Base-by-base conservation (phyloP, 2,113 vertebrate species). In the Petrocephalus microphthalmus region DNA sequence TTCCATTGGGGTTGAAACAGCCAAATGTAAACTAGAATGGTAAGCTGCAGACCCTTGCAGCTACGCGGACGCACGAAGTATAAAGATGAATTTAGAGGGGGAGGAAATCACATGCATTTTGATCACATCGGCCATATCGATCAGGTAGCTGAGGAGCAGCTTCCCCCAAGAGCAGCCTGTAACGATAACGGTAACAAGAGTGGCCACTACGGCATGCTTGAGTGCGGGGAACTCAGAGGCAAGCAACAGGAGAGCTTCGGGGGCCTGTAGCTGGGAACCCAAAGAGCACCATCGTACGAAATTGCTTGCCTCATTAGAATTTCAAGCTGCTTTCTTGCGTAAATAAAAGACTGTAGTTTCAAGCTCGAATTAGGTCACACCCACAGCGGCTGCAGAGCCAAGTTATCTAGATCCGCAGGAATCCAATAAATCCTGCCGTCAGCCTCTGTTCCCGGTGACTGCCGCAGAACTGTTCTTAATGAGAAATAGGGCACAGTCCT, bases 401-500 rank as follows among this genome's bases (percentile, higher is more conserved):
- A 83, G 87, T 82, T 60, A 83, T 88, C 53, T 37, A 88, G 54
- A 88, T 83, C 54, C 60, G 20, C 22, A 60, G 78, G 56, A 88
- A 88, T 84, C 87, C 78, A 84, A 60, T 57, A 84, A 84, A 84
- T 60, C 78, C 60, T 88, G 78, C 87, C 78, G n/a, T 88, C 87
- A 84, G 87, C 54, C 78, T 47, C 33, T 53, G 71, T 88, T 88
- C 29, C 87, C 54, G 5, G 53, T 54, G 37, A 42, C 53, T 57
- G 47, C 74, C 78, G 60, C 78, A 88, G 37, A n/a, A 49, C 53
- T n/a, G 78, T 45, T 60, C 37, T 67, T 86, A 87, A 88, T 89
- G 89, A 88, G 87, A 88, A 42, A 91, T 56, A 71, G 84, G 90
- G 47, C 52, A 88, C 89, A 88, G 89, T 88, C 87, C 67, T 88